phyloP scores from a whole-genome alignment of 2,888 invertebrate genomes.

The Malacosoma neustria region DNA sequence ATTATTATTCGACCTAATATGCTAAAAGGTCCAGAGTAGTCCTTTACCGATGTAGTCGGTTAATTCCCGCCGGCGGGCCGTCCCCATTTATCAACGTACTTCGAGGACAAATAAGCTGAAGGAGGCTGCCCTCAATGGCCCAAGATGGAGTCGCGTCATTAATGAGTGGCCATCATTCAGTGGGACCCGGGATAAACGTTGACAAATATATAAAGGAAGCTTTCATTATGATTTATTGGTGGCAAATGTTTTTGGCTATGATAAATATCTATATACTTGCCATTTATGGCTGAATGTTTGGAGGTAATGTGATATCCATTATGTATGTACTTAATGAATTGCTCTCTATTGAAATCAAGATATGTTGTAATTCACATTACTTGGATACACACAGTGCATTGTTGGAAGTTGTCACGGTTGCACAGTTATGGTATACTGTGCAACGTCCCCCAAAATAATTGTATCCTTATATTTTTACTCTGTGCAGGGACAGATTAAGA shows the following conservation, averaged over 20 bases:
- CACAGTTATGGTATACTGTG: too few relatives aligned
- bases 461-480: too few relatives aligned
- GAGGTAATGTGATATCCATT: background rate
- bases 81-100: constrained; percentile 48
- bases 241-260: constrained; percentile 16
- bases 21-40: constrained; percentile 7
- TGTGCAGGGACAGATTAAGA: too few relatives aligned
- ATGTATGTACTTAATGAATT: too few relatives aligned
- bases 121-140: constrained; percentile 51
- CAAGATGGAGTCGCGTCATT: constrained; percentile 41
- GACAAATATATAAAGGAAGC: constrained; percentile 57
- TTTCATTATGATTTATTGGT: constrained; percentile 50
- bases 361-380: too few relatives aligned
- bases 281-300: background rate
- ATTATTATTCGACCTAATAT: too few relatives aligned
- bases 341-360: too few relatives aligned
- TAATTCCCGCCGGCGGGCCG: constrained; percentile 38
- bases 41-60: constrained; percentile 23
- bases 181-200: constrained; percentile 46
- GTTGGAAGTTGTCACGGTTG: too few relatives aligned
- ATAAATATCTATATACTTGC: background rate
- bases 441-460: too few relatives aligned
- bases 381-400: too few relatives aligned
- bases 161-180: constrained; percentile 57
- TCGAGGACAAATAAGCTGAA: constrained; percentile 51